Conservation (phyloP, 2,888 invertebrate genomes). For the Drosophila algonquin region DNA sequence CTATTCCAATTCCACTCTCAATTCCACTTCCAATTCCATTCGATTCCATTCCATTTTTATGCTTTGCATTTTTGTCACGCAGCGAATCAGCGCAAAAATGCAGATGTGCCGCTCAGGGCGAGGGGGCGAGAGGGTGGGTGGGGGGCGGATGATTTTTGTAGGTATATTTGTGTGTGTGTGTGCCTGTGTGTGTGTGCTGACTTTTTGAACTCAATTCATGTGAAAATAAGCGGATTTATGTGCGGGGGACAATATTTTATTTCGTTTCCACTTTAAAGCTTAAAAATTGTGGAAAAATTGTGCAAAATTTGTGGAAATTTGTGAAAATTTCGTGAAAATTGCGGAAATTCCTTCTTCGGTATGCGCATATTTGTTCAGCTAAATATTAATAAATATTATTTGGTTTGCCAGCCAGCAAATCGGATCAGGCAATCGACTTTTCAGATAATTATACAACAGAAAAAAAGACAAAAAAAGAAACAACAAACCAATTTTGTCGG, state of each 20-base stretch:
- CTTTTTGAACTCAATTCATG: conserved; percentile 48
- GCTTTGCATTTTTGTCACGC: conserved; percentile 40
- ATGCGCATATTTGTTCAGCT: not conserved
- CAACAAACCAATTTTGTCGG: conserved; percentile 19
- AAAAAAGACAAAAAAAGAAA: not conserved
- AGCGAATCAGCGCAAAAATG: conserved; percentile 39
- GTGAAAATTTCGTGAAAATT: not conserved
- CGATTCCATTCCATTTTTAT: conserved; percentile 23
- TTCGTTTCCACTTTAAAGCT: conserved; percentile 7
- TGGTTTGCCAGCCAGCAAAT: conserved; percentile 15
- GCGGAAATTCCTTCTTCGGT: not conserved
- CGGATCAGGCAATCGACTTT: conserved; percentile 22
- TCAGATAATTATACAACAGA: conserved; percentile 1
- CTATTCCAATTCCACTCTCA: conserved; percentile 6
- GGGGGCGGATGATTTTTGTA: no score
- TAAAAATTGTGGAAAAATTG: conserved; percentile 9
- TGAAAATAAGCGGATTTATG: conserved; percentile 42
- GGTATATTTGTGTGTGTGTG: conserved; percentile 2
- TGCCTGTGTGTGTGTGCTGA: conserved; percentile 28
- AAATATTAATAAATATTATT: conserved; percentile 31
- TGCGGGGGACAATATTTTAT: conserved; percentile 5
- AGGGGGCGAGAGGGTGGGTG: no score
- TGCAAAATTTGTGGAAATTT: conserved; percentile 9
- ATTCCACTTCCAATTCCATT: conserved; percentile 18
- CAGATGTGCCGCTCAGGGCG: conserved; percentile 20